Evolutionary conservation across 92 coral and sea anemone species (phyloP).

Genomic region (Epizoanthus fatuus): DNA sequence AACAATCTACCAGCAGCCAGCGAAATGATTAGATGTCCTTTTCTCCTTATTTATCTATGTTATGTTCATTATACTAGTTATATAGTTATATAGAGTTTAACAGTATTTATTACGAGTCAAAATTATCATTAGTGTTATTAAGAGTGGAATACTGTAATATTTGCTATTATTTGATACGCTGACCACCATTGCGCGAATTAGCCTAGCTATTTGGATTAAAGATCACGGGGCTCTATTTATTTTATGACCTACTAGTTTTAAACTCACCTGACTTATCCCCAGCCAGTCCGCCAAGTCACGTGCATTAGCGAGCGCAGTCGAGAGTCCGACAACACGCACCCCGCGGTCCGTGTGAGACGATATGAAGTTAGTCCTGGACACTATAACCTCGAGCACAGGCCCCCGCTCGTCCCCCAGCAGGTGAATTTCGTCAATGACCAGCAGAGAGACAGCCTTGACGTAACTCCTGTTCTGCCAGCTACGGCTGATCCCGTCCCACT

Average conservation of each 20-base stretch:
- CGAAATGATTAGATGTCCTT: too few species aligned
- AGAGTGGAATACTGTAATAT: too few species aligned
- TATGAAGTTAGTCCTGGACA: constrained; percentile 97
- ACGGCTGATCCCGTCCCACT: constrained; percentile 99
- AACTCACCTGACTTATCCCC: constrained; percentile 82
- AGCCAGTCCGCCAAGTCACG: constrained; percentile 98
- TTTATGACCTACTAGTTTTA: too few species aligned
- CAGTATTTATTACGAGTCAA: too few species aligned
- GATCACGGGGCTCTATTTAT: neutral
- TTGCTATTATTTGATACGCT: too few species aligned
- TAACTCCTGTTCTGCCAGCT: constrained; percentile 99
- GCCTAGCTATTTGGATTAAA: too few species aligned
- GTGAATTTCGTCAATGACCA: constrained; percentile 98
- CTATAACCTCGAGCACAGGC: constrained; percentile 98
- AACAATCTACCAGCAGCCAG: too few species aligned
- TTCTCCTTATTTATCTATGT: too few species aligned
- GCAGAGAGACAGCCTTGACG: constrained; percentile 91
- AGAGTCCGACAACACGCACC: constrained; percentile 94
- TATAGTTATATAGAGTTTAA: too few species aligned
- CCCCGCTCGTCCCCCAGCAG: constrained; percentile 99
- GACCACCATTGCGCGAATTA: too few species aligned
- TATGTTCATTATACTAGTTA: too few species aligned
- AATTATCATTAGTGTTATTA: too few species aligned
- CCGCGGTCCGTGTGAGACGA: constrained; percentile 96
- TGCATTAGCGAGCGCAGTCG: constrained; percentile 98